Base-by-base conservation (phyloP, 2,113 vertebrate genomes). In the Clarias macrocephalus region DNA sequence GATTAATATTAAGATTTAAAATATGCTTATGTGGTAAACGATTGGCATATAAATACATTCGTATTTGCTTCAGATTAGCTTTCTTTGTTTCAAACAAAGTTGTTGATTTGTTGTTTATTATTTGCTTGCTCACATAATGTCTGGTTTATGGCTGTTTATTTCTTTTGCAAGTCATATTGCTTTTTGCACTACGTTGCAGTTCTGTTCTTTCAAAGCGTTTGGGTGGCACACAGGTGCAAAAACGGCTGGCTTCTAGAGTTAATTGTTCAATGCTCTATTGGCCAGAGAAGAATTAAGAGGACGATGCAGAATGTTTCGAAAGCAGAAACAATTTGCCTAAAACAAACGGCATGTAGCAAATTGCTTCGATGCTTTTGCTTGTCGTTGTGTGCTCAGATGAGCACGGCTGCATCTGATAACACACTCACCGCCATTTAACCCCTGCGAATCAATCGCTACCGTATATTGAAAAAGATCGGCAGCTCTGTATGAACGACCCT, bases 391-490 rank as follows among this genome's bases (percentile, higher is more conserved):
- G 89, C 91, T 92, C 91, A 94, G 89, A 90, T 90, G 91, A 91
- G 92, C 89, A 90, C 89, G 60, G 85, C 88, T 88, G 90, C 84
- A 56, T 80, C 82, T 60, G 82, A 91, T 91, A 85, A 81, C 86
- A 66, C 89, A 30, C 85, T 92, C 93, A 93, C 92, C 93, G 86
- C 89, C 88, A 84, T 84, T 88, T 94, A 93, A 93, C 92, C 93
- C 88, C 89, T 63, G 90, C 68, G 88, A 93, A 94, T 94, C 93
- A 93, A 94, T 94, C 81, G 85, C 11, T 30, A 85, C 13, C 9
- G 68, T 83, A 80, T 86, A 89, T 92, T 89, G 73, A 88, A 91
- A 89, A 87, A 88, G 86, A 73, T 37, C 84, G 83, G 73, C 73
- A 81, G 91, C 87, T 92, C 86, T 88, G 91, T 37, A 37, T 37